Conservation (phyloP, 2,797 vertebrate genomes). For the Catamblyrhynchus diadema region DNA sequence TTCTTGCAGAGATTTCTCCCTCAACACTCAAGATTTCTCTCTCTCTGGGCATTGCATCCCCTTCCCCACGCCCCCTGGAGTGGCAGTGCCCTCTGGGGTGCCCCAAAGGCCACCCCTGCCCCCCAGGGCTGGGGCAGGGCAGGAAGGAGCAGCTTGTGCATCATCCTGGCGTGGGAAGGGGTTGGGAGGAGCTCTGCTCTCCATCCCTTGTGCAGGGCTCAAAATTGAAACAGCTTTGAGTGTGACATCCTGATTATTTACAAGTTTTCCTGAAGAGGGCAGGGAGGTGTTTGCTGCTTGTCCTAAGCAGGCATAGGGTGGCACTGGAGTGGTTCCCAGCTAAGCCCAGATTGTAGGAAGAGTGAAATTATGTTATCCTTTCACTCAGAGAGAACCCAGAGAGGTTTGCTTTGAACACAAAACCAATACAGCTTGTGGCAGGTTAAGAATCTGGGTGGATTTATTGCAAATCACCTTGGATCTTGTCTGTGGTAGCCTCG, state of each 20-base stretch:
- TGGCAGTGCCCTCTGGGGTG: background rate
- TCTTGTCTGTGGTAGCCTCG: background rate
- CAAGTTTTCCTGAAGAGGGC: background rate
- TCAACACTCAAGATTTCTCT: background rate
- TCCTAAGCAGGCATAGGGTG: background rate
- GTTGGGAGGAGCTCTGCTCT: background rate
- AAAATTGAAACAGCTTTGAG: background rate
- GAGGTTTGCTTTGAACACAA: background rate
- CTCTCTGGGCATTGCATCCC: background rate
- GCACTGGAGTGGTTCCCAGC: background rate
- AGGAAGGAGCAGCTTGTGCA: background rate
- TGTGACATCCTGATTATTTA: rapidly evolving
- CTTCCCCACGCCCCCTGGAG: background rate
- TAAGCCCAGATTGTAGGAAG: background rate
- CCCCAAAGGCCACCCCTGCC: background rate
- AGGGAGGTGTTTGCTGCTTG: background rate
- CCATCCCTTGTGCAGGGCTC: background rate
- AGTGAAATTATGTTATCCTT: background rate
- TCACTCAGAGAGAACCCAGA: background rate
- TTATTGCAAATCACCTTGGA: background rate
- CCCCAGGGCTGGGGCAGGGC: background rate
- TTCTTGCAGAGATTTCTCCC: conserved; percentile 41
- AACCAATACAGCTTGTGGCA: background rate
- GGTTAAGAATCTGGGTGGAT: background rate
- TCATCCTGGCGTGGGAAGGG: background rate